phyloP scores from a whole-genome alignment of 2,888 invertebrate species.

The Acleris holmiana region DNA sequence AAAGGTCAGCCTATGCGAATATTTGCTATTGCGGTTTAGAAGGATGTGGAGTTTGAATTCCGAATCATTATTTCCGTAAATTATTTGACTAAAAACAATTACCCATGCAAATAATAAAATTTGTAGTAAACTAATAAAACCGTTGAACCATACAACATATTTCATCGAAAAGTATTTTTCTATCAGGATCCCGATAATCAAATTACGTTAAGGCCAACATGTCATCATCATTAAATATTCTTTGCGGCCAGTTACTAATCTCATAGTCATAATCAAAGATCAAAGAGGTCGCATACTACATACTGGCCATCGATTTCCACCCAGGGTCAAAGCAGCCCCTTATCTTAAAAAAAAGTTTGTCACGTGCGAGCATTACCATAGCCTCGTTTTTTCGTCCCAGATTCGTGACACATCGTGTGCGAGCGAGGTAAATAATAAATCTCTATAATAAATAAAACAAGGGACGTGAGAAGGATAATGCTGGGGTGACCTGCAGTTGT shows the following conservation, averaged over 20 bases:
- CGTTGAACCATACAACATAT: too few species aligned
- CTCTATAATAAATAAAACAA: constrained; percentile 84
- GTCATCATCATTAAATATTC: too few species aligned
- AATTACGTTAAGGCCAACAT: too few species aligned
- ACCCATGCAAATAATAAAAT: too few species aligned
- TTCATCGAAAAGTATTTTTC: too few species aligned
- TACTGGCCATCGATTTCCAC: constrained; percentile 34
- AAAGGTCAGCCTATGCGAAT: background rate
- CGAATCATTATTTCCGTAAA: too few species aligned
- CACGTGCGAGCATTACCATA: constrained; percentile 81
- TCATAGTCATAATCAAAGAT: background rate
- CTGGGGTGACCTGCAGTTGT: constrained; percentile 76
- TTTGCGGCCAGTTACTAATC: constrained; percentile 8
- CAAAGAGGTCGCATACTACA: constrained; percentile 1
- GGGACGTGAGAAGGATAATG: constrained; percentile 82
- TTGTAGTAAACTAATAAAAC: too few species aligned
- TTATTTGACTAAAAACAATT: background rate
- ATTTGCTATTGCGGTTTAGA: background rate
- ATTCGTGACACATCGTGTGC: constrained; percentile 83
- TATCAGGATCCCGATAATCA: too few species aligned
- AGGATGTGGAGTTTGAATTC: too few species aligned
- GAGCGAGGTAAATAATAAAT: constrained; percentile 83
- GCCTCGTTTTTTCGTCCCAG: constrained; percentile 75
- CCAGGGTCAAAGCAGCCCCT: constrained; percentile 30
- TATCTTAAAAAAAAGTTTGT: constrained; percentile 63